Evolutionary conservation across 2,797 vertebrate species (phyloP), one percentile per base, ranked within the genome.

Genomic region (Podargus strigoides): DNA sequence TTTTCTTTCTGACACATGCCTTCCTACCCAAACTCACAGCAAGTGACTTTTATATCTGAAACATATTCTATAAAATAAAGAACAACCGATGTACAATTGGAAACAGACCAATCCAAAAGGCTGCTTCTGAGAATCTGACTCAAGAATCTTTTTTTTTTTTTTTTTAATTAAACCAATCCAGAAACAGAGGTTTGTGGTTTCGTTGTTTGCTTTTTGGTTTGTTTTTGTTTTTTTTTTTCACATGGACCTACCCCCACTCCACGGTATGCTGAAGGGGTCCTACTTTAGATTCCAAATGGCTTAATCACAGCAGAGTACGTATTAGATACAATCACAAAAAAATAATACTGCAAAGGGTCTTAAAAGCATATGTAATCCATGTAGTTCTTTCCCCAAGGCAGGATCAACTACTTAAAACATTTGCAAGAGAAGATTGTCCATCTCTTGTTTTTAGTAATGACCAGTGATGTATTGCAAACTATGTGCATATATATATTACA

Each of bases 381-480:
- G 76, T 16, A 84, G 64, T 19, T 72, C 62, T 88, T 81, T 88
- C 80, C 83, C 10, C 19, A 84, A 95, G 88, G 86, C 76, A 94
- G 46, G 77, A 93, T 91, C 92, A 93, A 86, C 62, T 81, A 90
- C 42, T 75, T 90, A 86, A 94, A 62, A 27, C 69, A 91, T 84
- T 95, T 95, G n/a, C 62, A 88, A 68, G 47, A 60, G 83, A 80
- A 90, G 50, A 88, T 42, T 91, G 41, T 64, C 73, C 88, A 34
- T 60, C 49, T 88, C 41, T 49, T 93, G 23, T 20, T 91, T 73
- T 84, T 62, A 77, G 52, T 90, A 88, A 90, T 84, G 92, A 93
- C 58, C 42, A 75, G 28, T 60, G 77, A 75, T 75, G 30, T 75
- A 84, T 72, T 91, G 59, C 53, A 88, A 94, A 86, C 37, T 66